Evolutionary conservation across 1,140 invertebrate species (phyloP), one percentile per base, ranked within the genome.

Genomic region (Leptoteleia sp.): DNA sequence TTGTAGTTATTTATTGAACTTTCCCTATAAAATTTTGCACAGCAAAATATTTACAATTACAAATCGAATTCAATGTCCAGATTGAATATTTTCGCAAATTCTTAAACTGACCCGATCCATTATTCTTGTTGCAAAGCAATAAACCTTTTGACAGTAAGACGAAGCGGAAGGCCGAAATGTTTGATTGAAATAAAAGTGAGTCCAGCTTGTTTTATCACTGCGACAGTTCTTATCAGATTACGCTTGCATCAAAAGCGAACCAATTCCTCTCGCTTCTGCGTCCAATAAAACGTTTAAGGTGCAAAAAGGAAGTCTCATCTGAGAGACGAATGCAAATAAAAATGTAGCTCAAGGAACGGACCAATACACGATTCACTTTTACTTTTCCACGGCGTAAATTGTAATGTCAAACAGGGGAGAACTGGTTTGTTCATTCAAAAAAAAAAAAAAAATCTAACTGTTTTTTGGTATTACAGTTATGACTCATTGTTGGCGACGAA

Each of bases 401-500:
- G 11, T 29, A 40, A 42, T 8, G 42, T 8, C 19, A n/a, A 38
- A 31, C n/a, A 16, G 35, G 12, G 3, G 9, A 22, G 22, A 47
- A 31, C 45, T 7, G 16, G 11, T 25, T 40, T 2, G 35, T 64
- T 50, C 45, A 48, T 29, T 62, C 19, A n/a, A n/a, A n/a, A n/a
- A n/a, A n/a, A 62, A 48, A 62, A 61, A 35, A 16, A 27, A n/a
- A 3, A 5, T 31, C n/a, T 47, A 61, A 61, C 42, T 62, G 59
- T n/a, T n/a, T 62, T 48, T 62, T 19, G 42, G 47, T 45, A 38
- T 48, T 61, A 45, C 42, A 11, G 19, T 16, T 40, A 52, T 52
- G 19, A 42, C 8, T 33, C 29, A 48, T 64, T 52, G 22, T n/a
- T 16, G 0, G 33, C 13, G 9, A 40, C 50, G 50, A 19, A 64